phyloP scores from a whole-genome alignment of 2,797 vertebrate species.

The Garrulus glandarius region DNA sequence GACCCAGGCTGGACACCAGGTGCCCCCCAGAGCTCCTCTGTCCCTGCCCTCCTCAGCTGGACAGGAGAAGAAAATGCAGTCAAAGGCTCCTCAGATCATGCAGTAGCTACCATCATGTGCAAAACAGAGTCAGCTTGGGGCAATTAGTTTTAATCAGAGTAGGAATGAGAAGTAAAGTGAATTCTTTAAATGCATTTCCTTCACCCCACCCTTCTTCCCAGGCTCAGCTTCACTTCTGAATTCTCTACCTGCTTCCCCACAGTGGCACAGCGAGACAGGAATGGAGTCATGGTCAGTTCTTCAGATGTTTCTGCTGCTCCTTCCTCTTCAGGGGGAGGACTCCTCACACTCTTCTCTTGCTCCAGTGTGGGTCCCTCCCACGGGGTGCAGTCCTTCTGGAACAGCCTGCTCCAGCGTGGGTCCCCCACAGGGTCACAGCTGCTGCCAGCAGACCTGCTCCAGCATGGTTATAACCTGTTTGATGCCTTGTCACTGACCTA shows the following conservation, averaged over 20 bases:
- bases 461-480: neutral
- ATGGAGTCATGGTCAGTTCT: neutral
- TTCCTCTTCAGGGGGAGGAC: neutral
- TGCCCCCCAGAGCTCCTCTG: neutral
- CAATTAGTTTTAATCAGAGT: neutral
- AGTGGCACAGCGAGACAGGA: neutral
- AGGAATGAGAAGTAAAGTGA: neutral
- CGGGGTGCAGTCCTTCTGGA: neutral
- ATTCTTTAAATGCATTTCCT: neutral
- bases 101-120: neutral
- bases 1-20: too few species aligned
- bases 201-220: neutral
- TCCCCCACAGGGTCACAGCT: neutral
- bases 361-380: too few species aligned
- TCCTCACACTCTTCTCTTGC: neutral
- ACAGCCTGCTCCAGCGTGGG: neutral
- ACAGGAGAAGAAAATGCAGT: neutral
- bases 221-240: neutral
- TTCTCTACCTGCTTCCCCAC: neutral
- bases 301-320: neutral
- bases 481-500: neutral
- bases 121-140: neutral
- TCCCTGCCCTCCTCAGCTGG: neutral
- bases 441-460: neutral
- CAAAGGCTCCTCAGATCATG: neutral